These are phyloP conservation scores for Corythoichthys haematopterus DNA, from an alignment of 2,113 vertebrate species.

Conservation along the genomic window DNA sequence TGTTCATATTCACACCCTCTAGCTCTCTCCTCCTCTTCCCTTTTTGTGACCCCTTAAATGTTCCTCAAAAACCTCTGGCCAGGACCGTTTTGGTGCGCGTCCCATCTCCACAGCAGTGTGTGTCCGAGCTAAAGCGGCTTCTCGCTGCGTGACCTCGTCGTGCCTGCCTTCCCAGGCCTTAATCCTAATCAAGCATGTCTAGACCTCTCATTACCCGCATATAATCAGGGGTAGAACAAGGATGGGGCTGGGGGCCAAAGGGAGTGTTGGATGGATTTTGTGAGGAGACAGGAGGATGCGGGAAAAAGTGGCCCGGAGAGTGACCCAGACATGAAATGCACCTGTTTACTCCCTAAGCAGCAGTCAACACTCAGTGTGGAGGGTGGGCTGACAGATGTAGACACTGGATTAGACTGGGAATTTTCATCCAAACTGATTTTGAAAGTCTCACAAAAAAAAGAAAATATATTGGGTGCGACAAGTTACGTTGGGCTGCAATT, in stretches of 20 bases:
- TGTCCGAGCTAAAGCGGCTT: slow-evolving; percentile 46
- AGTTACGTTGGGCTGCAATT: not conserved
- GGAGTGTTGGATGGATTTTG: slow-evolving; percentile 15
- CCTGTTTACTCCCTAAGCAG: slow-evolving; percentile 42
- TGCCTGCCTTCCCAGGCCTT: slow-evolving; percentile 52
- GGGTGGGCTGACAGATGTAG: slow-evolving; percentile 37
- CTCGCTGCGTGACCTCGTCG: slow-evolving; percentile 53
- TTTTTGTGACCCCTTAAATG: slow-evolving; percentile 15
- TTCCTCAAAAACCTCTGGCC: slow-evolving; percentile 45
- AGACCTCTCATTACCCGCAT: slow-evolving; percentile 70
- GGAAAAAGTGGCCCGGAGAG: slow-evolving; percentile 51
- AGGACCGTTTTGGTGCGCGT: slow-evolving; percentile 25
- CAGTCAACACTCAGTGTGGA: slow-evolving; percentile 21
- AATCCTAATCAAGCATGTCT: slow-evolving; percentile 74
- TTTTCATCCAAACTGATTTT: slow-evolving; percentile 17
- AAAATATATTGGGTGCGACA: not conserved
- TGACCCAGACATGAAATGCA: slow-evolving; percentile 50
- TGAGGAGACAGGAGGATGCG: slow-evolving; percentile 31
- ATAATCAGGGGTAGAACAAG: slow-evolving; percentile 52
- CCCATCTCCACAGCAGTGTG: slow-evolving; percentile 30
- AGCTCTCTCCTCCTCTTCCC: slow-evolving; percentile 24
- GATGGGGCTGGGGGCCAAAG: slow-evolving; percentile 24
- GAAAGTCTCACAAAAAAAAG: not conserved
- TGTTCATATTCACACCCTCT: slow-evolving; percentile 13
- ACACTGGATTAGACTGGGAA: slow-evolving; percentile 42